Evolutionary conservation across 2,113 vertebrate genomes (phyloP).

Genomic region (Sterna hirundo): DNA sequence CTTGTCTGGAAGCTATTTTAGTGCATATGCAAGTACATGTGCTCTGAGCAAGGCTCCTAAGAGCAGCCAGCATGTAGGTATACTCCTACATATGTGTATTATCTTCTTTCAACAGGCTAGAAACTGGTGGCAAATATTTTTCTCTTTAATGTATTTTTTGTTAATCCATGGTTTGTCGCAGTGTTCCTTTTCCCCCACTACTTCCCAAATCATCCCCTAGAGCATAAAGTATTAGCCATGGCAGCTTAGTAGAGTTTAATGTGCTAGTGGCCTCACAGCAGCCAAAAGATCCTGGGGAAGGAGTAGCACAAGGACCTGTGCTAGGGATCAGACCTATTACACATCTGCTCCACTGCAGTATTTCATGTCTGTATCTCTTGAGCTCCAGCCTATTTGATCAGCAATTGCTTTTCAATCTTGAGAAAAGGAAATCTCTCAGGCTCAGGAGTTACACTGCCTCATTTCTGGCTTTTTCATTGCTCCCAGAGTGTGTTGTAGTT

Average conservation of each 20-base stretch:
- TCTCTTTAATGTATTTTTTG: neutral
- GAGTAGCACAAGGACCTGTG: neutral
- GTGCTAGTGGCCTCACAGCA: neutral
- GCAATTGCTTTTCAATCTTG: neutral
- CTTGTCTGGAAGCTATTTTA: constrained; percentile 36
- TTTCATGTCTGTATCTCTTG: neutral
- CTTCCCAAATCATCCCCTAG: neutral
- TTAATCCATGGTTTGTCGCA: neutral
- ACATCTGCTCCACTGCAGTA: neutral
- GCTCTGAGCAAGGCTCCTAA: neutral
- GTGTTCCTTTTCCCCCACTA: neutral
- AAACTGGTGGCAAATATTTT: neutral
- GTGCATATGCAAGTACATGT: neutral
- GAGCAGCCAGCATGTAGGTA: neutral
- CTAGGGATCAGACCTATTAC: neutral
- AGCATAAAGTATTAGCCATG: neutral
- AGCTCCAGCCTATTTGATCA: neutral
- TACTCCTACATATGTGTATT: neutral
- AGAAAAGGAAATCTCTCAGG: neutral
- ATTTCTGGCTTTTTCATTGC: neutral
- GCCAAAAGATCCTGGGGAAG: neutral
- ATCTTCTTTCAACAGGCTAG: neutral
- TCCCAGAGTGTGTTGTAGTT: neutral
- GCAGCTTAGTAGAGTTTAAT: neutral
- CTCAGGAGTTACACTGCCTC: neutral